Percentiles rank a stretch among this genome's conserved stretches.
Conservation (phyloP, 2,888 invertebrate genomes). For the Sesia apiformis region DNA sequence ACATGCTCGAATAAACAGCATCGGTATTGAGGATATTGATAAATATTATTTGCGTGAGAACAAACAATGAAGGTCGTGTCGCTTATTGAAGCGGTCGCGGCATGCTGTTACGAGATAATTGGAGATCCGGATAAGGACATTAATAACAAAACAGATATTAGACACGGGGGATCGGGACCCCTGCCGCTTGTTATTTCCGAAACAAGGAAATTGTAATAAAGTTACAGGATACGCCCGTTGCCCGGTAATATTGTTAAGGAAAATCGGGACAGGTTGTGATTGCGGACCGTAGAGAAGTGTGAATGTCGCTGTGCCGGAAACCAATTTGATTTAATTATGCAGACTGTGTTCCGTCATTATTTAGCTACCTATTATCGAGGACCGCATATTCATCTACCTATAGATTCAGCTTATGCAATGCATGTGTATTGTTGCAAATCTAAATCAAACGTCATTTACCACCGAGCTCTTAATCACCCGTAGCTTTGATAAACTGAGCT, state of each 20-base stretch:
- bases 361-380: too few relatives aligned
- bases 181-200: conserved; percentile 44
- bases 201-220: conserved; percentile 58
- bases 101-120: conserved; percentile 45
- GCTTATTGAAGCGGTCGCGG: conserved; percentile 30
- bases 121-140: conserved; percentile 56
- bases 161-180: conserved; percentile 35
- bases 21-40: background rate
- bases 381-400: too few relatives aligned
- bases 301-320: too few relatives aligned
- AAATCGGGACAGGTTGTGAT: conserved; percentile 26
- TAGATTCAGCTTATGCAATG: too few relatives aligned
- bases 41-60: conserved; percentile 16
- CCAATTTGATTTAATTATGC: too few relatives aligned
- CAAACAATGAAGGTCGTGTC: conserved; percentile 25
- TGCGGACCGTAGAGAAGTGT: too few relatives aligned
- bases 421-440: conserved; percentile 29
- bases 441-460: conserved; percentile 54
- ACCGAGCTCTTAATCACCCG: conserved; percentile 45
- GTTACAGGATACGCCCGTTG: conserved; percentile 42
- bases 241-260: conserved; percentile 45
- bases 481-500: conserved; percentile 41
- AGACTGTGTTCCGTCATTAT: too few relatives aligned
- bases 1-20: too few relatives aligned
- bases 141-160: conserved; percentile 66